Evolutionary conservation across 2,888 invertebrate genomes (phyloP).

Genomic region (Syrphus vitripennis): DNA sequence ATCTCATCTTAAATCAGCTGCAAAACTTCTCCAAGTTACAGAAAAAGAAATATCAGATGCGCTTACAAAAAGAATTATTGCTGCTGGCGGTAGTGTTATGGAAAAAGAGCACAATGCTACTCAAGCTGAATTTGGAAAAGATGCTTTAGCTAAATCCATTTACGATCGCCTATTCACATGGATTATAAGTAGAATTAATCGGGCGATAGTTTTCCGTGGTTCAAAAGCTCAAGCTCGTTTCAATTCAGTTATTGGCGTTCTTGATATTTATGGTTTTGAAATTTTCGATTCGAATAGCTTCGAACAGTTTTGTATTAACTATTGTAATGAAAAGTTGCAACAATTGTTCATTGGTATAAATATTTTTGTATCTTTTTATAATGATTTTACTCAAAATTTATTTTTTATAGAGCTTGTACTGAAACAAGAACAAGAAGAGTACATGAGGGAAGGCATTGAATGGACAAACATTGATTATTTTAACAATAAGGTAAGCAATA

Average conservation of each 20-base stretch:
- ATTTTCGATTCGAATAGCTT: conserved; percentile 98
- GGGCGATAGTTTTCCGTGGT: conserved; percentile 90
- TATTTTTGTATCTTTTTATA: not conserved
- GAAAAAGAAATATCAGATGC: conserved; percentile 87
- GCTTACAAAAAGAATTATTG: conserved; percentile 93
- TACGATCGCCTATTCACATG: conserved; percentile 97
- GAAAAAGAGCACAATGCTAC: conserved; percentile 92
- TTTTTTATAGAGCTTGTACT: conserved; percentile 92
- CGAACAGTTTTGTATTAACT: conserved; percentile 99
- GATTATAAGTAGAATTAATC: conserved; percentile 96
- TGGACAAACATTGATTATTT: conserved; percentile 98
- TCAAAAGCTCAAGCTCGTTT: conserved; percentile 77
- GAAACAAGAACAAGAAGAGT: conserved; percentile 99
- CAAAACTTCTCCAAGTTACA: conserved; percentile 86
- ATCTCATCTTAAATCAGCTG: conserved; percentile 84
- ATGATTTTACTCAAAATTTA: not conserved
- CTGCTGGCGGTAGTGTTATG: conserved; percentile 96
- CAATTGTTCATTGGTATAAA: conserved; percentile 94
- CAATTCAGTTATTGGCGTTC: conserved; percentile 86
- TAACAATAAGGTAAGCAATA: conserved; percentile 90
- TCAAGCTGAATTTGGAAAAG: conserved; percentile 93
- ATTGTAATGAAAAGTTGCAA: conserved; percentile 99
- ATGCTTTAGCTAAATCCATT: conserved; percentile 95
- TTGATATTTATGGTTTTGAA: conserved; percentile 99
- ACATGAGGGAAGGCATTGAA: conserved; percentile 95